phyloP scores from a whole-genome alignment of 2,113 vertebrate species.

The Osmerus mordax region DNA sequence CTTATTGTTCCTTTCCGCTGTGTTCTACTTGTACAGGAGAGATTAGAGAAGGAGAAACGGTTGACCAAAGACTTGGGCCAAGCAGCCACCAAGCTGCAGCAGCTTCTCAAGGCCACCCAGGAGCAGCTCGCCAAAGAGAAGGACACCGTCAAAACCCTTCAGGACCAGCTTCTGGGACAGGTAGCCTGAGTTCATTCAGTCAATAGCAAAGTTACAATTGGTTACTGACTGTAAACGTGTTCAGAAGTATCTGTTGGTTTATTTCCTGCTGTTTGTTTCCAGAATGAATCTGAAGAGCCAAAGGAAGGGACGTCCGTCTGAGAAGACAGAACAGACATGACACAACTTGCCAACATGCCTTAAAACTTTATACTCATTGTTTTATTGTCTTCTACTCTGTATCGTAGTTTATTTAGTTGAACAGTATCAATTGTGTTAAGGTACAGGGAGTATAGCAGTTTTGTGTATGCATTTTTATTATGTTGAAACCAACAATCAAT shows the following conservation, averaged over 20 bases:
- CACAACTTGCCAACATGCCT: constrained; percentile 34
- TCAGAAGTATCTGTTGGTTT: not conserved
- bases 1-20: not conserved
- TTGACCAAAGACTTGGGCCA: constrained; percentile 74
- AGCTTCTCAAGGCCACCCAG: constrained; percentile 76
- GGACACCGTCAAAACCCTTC: constrained; percentile 69
- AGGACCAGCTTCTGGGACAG: constrained; percentile 62
- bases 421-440: not conserved
- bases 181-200: not conserved
- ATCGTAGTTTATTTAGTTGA: constrained; percentile 29
- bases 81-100: constrained; percentile 75
- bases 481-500: constrained; percentile 26
- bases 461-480: constrained; percentile 2
- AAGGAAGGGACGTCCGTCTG: constrained; percentile 60
- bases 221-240: not conserved
- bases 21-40: constrained; percentile 63
- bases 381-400: constrained; percentile 38
- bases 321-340: constrained; percentile 12
- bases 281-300: constrained; percentile 40
- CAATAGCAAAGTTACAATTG: not conserved
- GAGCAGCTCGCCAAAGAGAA: constrained; percentile 77
- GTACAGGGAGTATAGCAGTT: not conserved
- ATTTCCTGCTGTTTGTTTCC: not conserved
- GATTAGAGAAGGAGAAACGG: constrained; percentile 82
- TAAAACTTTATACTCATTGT: constrained; percentile 31